phyloP scores from a whole-genome alignment of 2,888 invertebrate genomes.

The Acanthococcus lagerstroemiae region DNA sequence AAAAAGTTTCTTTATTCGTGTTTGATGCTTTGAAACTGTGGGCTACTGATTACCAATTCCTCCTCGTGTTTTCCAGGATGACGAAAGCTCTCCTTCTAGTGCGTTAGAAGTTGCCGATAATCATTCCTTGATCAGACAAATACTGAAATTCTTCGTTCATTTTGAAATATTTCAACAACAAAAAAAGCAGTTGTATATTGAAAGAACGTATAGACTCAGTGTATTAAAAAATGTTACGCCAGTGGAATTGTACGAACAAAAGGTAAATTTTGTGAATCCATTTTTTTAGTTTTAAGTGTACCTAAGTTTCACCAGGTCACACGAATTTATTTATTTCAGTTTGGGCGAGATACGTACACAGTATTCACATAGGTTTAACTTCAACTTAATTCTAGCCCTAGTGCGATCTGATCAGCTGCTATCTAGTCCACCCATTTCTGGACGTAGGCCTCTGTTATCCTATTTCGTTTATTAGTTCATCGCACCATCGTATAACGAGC shows the following conservation, averaged over 20 bases:
- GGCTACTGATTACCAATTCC: not conserved
- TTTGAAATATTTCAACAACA: conserved; percentile 20
- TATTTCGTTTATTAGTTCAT: too few species aligned
- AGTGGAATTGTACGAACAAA: conserved; percentile 12
- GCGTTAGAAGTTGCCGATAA: conserved; percentile 12
- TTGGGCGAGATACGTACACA: too few species aligned
- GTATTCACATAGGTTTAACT: too few species aligned
- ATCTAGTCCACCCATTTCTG: too few species aligned
- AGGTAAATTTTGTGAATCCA: conserved; percentile 12
- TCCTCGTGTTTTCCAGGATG: not conserved
- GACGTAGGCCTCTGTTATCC: too few species aligned
- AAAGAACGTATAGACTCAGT: conserved; percentile 10
- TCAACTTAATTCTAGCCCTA: too few species aligned
- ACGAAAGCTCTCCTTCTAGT: not conserved
- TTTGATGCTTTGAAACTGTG: not conserved
- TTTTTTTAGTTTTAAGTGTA: too few species aligned
- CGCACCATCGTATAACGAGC: too few species aligned
- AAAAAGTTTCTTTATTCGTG: not conserved
- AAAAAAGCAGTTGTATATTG: conserved; percentile 5
- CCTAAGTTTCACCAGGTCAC: too few species aligned
- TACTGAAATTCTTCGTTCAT: conserved; percentile 15
- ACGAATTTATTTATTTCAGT: too few species aligned
- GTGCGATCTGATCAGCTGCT: too few species aligned
- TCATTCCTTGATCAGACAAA: conserved; percentile 18
- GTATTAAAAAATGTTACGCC: conserved; percentile 15